These are phyloP conservation scores for Sinosuthora webbiana DNA, from an alignment of 2,113 vertebrate species.

Conservation along the genomic window DNA sequence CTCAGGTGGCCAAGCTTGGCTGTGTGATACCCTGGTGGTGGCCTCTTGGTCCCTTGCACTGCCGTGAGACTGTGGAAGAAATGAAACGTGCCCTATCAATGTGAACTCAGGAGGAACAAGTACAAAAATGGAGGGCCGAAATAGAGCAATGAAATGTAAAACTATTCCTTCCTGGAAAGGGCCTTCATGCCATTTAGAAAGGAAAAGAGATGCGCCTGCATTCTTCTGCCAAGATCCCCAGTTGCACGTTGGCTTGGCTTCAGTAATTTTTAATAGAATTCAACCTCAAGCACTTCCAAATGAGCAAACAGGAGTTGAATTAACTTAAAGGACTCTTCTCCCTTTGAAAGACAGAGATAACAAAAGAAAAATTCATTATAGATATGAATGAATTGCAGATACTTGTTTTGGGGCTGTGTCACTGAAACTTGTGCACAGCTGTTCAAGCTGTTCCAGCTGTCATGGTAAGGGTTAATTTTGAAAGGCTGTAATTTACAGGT, in stretches of 20 bases:
- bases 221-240: not conserved
- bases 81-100: not conserved
- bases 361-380: not conserved
- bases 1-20: not conserved
- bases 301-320: not conserved
- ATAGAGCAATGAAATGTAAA: not conserved
- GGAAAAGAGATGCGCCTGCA: not conserved
- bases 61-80: not conserved
- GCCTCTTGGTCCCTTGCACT: not conserved
- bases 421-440: not conserved
- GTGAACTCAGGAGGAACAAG: not conserved
- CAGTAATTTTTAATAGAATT: not conserved
- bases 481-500: not conserved
- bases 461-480: not conserved
- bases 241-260: not conserved
- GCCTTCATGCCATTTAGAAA: not conserved
- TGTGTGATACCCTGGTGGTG: rapidly evolving
- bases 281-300: not conserved
- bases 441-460: not conserved
- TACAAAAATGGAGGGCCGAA: not conserved
- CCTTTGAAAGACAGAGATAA: not conserved
- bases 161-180: not conserved
- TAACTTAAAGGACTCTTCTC: not conserved
- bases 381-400: not conserved
- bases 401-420: not conserved